These are phyloP conservation scores for Peromyscus californicus DNA, from an alignment of 2,113 vertebrate species.

Conservation along the genomic window DNA sequence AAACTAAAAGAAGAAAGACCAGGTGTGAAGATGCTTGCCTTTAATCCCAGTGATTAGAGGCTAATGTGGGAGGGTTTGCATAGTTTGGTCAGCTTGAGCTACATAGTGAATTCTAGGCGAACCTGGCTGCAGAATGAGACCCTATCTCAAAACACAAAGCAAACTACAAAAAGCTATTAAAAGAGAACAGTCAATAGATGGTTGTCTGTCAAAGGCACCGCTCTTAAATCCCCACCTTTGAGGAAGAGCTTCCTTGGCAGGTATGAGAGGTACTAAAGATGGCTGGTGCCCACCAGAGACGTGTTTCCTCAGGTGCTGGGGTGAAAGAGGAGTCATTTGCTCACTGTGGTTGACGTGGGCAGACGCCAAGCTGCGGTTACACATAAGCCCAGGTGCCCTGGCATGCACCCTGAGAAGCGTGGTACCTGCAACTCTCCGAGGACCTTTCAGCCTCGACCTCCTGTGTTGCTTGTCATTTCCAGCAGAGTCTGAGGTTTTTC, in stretches of 20 bases:
- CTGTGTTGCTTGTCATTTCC: background rate
- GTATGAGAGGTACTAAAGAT: background rate
- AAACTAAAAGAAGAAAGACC: background rate
- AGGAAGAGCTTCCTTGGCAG: background rate
- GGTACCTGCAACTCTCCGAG: background rate
- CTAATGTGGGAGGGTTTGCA: background rate
- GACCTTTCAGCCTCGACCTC: background rate
- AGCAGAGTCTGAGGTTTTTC: background rate
- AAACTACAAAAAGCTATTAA: background rate
- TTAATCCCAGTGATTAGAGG: background rate
- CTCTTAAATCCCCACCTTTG: background rate
- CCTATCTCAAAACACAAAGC: background rate
- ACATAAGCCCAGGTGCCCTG: background rate
- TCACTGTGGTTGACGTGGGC: background rate
- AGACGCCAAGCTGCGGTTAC: background rate
- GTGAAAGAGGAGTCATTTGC: background rate
- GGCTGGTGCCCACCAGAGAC: background rate
- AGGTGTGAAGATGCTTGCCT: background rate
- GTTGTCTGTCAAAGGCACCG: background rate
- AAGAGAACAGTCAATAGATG: background rate
- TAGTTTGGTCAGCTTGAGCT: background rate
- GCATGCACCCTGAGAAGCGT: accelerated
- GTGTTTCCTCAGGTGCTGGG: background rate
- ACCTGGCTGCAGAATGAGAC: background rate
- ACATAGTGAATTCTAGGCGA: background rate